phyloP scores from a whole-genome alignment of 2,797 vertebrate species.

The Falco naumanni region DNA sequence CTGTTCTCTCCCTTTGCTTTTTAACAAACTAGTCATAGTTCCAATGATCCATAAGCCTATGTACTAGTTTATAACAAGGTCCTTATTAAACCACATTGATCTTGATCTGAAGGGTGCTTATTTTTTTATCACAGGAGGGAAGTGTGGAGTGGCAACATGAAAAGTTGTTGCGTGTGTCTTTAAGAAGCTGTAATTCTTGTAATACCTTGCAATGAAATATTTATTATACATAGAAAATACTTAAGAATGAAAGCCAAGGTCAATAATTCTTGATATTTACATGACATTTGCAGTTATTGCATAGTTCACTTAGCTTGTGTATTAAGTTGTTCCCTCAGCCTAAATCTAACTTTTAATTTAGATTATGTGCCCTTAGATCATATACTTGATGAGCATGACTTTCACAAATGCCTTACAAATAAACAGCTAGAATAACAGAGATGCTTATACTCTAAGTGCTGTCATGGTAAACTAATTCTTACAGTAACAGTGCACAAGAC shows the following conservation, averaged over 20 bases:
- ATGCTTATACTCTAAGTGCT: background rate
- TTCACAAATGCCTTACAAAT: background rate
- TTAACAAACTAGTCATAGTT: background rate
- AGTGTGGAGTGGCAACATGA: background rate
- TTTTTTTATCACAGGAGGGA: background rate
- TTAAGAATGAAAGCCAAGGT: background rate
- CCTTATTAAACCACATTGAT: background rate
- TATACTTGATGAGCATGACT: background rate
- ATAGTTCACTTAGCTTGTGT: background rate
- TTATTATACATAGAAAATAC: background rate
- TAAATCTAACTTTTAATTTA: conserved; percentile 22
- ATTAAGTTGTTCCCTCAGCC: background rate
- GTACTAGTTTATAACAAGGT: background rate
- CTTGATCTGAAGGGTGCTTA: background rate
- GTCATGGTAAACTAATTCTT: background rate
- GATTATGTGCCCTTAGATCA: background rate
- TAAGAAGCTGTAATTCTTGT: background rate
- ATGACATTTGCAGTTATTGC: background rate
- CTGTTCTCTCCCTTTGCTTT: background rate
- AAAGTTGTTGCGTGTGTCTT: background rate
- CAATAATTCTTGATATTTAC: conserved; percentile 7
- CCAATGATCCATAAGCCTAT: background rate
- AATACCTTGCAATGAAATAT: background rate
- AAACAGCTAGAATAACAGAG: background rate
- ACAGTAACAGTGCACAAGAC: background rate